Percentiles rank a stretch among this genome's conserved stretches.
Conservation (phyloP, 2,888 invertebrate species). For the Marasmarcha lunaedactyla region DNA sequence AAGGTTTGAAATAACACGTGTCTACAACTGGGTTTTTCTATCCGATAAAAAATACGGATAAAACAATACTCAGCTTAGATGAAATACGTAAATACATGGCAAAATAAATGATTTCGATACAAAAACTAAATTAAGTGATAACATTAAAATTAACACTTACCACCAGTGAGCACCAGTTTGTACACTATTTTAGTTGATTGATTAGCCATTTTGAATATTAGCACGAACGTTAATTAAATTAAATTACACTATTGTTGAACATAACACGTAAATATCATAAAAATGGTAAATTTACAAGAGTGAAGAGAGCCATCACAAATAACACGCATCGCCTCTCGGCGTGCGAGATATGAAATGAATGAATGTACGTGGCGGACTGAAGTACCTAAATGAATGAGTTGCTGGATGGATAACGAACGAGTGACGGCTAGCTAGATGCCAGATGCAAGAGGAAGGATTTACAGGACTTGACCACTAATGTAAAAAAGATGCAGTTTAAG, state of each 20-base stretch:
- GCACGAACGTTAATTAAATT: constrained; percentile 35
- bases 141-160: constrained; percentile 66
- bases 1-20: constrained; percentile 21
- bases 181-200: constrained; percentile 78
- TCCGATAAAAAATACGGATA: no score
- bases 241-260: constrained; percentile 54
- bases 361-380: constrained; percentile 2
- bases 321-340: constrained; percentile 61
- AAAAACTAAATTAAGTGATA: background rate
- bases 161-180: constrained; percentile 90
- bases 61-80: no score
- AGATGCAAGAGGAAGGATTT: no score
- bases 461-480: no score
- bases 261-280: constrained; percentile 62
- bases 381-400: background rate
- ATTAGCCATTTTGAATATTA: constrained; percentile 55
- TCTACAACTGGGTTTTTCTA: constrained; percentile 8
- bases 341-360: constrained; percentile 51
- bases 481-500: no score
- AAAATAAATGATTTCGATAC: background rate
- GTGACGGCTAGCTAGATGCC: no score
- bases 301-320: constrained; percentile 57
- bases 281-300: constrained; percentile 60
- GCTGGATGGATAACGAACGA: no score
- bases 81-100: background rate